These are phyloP conservation scores for Brienomyrus longianalis DNA, from an alignment of 2,113 vertebrate genomes.

Conservation along the genomic window DNA sequence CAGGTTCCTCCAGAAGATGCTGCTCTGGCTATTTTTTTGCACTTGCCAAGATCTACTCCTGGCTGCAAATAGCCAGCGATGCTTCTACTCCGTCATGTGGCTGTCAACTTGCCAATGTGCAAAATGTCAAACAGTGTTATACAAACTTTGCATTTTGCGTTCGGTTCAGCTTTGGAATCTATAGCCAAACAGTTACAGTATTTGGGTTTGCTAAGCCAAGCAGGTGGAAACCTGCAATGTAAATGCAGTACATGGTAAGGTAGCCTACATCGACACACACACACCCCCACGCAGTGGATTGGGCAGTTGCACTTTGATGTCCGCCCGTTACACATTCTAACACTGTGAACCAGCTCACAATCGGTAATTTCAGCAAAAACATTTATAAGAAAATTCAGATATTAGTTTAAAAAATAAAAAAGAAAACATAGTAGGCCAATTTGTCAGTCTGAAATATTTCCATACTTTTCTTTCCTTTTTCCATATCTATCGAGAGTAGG, in stretches of 20 bases:
- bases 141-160: background rate
- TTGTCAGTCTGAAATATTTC: background rate
- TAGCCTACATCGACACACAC: background rate
- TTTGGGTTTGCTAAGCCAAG: background rate
- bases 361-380: background rate
- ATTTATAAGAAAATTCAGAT: background rate
- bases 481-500: background rate
- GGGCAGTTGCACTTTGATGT: background rate
- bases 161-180: background rate
- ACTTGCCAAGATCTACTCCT: background rate
- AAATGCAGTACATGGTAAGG: background rate
- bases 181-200: background rate
- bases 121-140: background rate
- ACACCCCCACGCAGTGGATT: background rate
- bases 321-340: rapidly evolving
- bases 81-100: background rate
- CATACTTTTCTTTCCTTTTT: background rate
- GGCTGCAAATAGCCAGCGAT: background rate
- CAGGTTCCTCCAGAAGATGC: background rate
- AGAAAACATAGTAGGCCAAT: background rate
- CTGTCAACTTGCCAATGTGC: background rate
- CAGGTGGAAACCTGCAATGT: background rate
- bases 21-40: background rate
- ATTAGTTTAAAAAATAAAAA: background rate
- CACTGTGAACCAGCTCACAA: background rate